Conservation (phyloP, 2,888 invertebrate species). For the Phoenoteleia sp. region DNA sequence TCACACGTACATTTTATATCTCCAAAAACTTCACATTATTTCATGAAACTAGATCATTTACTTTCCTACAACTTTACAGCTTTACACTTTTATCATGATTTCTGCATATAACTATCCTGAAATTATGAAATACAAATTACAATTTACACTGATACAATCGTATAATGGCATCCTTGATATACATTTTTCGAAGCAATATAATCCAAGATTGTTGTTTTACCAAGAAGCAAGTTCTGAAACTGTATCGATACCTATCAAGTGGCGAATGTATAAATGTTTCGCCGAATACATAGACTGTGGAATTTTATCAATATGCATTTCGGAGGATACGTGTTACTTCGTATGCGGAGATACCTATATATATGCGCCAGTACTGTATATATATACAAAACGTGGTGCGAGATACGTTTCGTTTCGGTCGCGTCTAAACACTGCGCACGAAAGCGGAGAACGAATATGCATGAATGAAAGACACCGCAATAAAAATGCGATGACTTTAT, state of each 20-base stretch:
- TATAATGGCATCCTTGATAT: too few species aligned
- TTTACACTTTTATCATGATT: too few species aligned
- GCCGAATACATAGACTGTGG: constrained; percentile 17
- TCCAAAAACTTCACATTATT: too few species aligned
- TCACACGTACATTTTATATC: too few species aligned
- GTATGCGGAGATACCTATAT: too few species aligned
- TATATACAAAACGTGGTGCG: constrained; percentile 8
- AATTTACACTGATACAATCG: too few species aligned
- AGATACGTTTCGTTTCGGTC: neutral
- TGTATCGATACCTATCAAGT: constrained; percentile 15
- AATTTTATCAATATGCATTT: constrained; percentile 40
- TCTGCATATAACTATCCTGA: too few species aligned
- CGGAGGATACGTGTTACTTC: constrained; percentile 2
- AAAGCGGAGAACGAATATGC: neutral
- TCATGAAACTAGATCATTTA: too few species aligned
- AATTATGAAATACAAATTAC: too few species aligned
- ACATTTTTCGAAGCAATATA: too few species aligned
- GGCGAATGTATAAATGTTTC: constrained; percentile 29
- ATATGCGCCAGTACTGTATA: neutral
- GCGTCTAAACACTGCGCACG: constrained; percentile 24
- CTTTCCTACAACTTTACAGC: too few species aligned
- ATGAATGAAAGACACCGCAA: too few species aligned
- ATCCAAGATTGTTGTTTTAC: constrained; percentile 7
- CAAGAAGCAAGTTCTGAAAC: neutral
- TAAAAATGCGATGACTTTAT: constrained; percentile 52